phyloP scores from a whole-genome alignment of 2,113 vertebrate species.

The Spea multiplicata region DNA sequence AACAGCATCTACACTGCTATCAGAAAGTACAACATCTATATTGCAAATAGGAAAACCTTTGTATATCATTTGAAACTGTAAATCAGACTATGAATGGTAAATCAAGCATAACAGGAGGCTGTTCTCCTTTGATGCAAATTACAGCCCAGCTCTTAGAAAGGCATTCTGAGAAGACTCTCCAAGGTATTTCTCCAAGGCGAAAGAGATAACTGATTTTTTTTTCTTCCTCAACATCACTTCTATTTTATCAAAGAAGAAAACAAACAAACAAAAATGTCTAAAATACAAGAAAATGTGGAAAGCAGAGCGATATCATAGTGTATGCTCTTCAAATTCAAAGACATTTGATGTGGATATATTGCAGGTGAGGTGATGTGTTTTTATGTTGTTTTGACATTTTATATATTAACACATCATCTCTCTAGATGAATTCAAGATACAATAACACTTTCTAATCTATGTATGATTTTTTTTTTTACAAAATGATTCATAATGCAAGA shows the following conservation, averaged over 20 bases:
- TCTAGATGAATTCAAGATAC: slow-evolving; percentile 19
- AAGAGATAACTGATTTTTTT: slow-evolving; percentile 28
- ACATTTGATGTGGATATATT: slow-evolving; percentile 31
- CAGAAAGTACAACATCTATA: slow-evolving; percentile 41
- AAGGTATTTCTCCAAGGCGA: slow-evolving; percentile 43
- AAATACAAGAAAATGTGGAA: slow-evolving; percentile 29
- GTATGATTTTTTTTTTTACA: slow-evolving; percentile 7
- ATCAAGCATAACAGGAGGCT: slow-evolving; percentile 43
- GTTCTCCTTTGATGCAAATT: slow-evolving; percentile 44
- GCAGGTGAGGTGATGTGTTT: slow-evolving; percentile 23
- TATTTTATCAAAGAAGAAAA: slow-evolving; percentile 42
- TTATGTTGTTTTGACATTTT: slow-evolving; percentile 29
- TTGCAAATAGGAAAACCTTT: slow-evolving; percentile 46
- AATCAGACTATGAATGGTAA: slow-evolving; percentile 47
- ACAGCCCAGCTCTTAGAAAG: slow-evolving; percentile 32
- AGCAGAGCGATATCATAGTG: slow-evolving; percentile 26
- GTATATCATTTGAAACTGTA: slow-evolving; percentile 45
- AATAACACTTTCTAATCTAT: slow-evolving; percentile 6
- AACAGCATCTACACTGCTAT: slow-evolving; percentile 32
- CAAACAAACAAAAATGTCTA: slow-evolving; percentile 40
- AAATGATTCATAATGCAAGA: not conserved
- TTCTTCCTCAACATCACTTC: slow-evolving; percentile 32
- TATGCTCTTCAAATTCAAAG: slow-evolving; percentile 32
- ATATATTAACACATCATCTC: slow-evolving; percentile 29
- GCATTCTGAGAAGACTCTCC: slow-evolving; percentile 27